Conservation (phyloP, 2,888 invertebrate genomes). For the Napeogenes sylphis region DNA sequence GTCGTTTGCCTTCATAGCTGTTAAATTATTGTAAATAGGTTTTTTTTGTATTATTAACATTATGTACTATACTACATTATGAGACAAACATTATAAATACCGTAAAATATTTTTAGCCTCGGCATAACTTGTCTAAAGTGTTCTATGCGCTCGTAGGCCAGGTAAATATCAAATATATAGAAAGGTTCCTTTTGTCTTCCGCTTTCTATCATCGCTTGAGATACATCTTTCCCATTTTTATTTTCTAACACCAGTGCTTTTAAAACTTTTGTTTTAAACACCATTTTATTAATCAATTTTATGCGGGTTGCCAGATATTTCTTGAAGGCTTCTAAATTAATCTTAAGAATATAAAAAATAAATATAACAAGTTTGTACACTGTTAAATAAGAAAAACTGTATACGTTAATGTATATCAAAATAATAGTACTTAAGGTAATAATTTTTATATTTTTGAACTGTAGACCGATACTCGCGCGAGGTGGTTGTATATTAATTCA, state of each 20-base stretch:
- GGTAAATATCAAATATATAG: constrained; percentile 43
- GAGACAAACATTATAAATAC: constrained; percentile 27
- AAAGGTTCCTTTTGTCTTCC: constrained; percentile 43
- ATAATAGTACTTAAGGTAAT: too few relatives aligned
- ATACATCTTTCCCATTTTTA: constrained; percentile 35
- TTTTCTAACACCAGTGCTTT: constrained; percentile 33
- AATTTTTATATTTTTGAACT: too few relatives aligned
- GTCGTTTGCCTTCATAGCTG: constrained; percentile 50
- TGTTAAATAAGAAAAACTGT: too few relatives aligned
- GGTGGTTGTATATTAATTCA: too few relatives aligned
- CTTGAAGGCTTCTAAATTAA: too few relatives aligned
- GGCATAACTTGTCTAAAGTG: constrained; percentile 43
- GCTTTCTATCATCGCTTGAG: constrained; percentile 39
- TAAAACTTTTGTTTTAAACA: constrained; percentile 11
- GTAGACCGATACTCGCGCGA: too few relatives aligned
- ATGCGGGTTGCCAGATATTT: too few relatives aligned
- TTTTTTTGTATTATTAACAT: background rate
- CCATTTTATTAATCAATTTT: constrained; percentile 21
- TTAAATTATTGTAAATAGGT: constrained; percentile 21
- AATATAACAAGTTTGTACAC: too few relatives aligned
- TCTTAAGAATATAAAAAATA: too few relatives aligned
- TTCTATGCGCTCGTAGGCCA: constrained; percentile 38
- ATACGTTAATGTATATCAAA: too few relatives aligned
- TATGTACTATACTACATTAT: background rate
- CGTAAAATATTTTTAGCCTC: constrained; percentile 45